phyloP scores from a whole-genome alignment of 1,140 invertebrate species.

The Portunus trituberculatus region DNA sequence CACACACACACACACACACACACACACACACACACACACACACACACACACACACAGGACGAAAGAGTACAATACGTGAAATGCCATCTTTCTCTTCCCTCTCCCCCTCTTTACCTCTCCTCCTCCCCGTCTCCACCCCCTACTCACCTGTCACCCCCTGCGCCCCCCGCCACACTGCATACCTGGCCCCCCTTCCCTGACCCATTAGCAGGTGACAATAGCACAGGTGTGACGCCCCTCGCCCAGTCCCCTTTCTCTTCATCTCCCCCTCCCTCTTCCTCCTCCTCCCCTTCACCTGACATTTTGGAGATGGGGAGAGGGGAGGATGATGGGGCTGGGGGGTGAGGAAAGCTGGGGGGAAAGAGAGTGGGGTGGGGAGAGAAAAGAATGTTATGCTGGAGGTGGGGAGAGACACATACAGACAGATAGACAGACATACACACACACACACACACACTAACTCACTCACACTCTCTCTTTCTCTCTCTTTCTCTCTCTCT shows the following conservation, averaged over 20 bases:
- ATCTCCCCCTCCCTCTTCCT: neutral
- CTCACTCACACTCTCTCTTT: no score
- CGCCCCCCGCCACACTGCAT: neutral
- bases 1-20: no score
- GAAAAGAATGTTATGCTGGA: neutral
- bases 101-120: no score
- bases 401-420: neutral
- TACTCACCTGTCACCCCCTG: neutral
- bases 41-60: no score
- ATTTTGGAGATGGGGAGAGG: neutral
- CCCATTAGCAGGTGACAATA: neutral
- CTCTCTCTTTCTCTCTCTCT: slow-evolving; percentile 10
- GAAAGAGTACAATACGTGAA: no score
- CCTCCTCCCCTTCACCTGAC: neutral
- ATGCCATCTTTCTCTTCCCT: neutral
- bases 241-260: neutral
- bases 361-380: neutral
- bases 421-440: neutral
- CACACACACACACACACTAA: no score
- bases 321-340: neutral
- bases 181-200: neutral
- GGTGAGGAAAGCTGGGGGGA: neutral
- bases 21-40: no score
- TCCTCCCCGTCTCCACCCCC: neutral
- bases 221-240: neutral